phyloP scores from a whole-genome alignment of 2,888 invertebrate species.

The Chesias legatella region DNA sequence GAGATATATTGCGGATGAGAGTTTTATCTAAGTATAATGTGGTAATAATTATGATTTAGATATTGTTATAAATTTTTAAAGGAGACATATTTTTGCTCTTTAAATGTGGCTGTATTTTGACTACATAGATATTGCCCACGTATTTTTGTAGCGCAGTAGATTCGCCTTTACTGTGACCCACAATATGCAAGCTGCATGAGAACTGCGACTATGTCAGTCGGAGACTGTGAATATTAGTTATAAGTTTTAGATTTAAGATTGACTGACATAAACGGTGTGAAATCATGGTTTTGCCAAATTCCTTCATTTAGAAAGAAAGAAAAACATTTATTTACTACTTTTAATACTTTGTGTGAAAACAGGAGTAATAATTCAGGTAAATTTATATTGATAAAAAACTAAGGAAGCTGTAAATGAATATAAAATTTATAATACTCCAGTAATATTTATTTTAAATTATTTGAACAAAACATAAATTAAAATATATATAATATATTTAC shows the following conservation, averaged over 20 bases:
- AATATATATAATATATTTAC: neutral
- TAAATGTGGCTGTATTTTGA: slow-evolving; percentile 71
- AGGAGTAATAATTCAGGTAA: too few species aligned
- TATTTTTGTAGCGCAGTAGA: slow-evolving; percentile 77
- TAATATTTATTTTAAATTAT: too few species aligned
- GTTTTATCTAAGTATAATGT: slow-evolving; percentile 59
- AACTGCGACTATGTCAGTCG: slow-evolving; percentile 57
- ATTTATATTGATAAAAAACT: too few species aligned
- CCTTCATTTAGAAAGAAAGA: too few species aligned
- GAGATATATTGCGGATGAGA: slow-evolving; percentile 53
- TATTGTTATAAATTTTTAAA: slow-evolving; percentile 55
- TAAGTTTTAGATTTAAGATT: slow-evolving; percentile 42
- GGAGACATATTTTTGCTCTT: slow-evolving; percentile 80
- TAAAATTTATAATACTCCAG: too few species aligned
- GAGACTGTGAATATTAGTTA: slow-evolving; percentile 72
- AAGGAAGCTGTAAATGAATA: too few species aligned
- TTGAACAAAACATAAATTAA: too few species aligned
- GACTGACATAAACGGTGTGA: slow-evolving; percentile 69
- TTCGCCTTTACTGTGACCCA: slow-evolving; percentile 66
- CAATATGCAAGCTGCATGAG: slow-evolving; percentile 38
- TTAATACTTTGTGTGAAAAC: too few species aligned
- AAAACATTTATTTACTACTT: too few species aligned
- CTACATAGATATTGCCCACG: slow-evolving; percentile 78
- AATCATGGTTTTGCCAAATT: slow-evolving; percentile 46
- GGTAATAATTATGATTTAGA: slow-evolving; percentile 55